Evolutionary conservation across 1,140 invertebrate genomes (phyloP).

Genomic region (Drosophila eugracilis): DNA sequence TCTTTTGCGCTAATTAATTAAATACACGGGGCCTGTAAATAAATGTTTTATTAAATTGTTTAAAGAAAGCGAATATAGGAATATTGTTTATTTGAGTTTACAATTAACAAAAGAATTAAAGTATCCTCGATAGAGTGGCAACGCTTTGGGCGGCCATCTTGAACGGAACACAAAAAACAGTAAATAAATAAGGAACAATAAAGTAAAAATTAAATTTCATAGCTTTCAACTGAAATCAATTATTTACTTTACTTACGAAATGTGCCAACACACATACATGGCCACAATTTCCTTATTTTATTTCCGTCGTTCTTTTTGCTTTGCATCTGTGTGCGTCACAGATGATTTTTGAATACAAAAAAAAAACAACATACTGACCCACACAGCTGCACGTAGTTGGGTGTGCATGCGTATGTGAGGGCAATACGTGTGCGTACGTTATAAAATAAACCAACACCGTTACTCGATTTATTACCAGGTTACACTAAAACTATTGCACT

Average conservation of each 20-base stretch:
- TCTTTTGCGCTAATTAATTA: conserved; percentile 18
- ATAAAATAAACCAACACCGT: conserved; percentile 59
- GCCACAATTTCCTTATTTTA: conserved; percentile 17
- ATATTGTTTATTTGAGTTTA: conserved; percentile 17
- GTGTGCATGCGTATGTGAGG: conserved; percentile 25
- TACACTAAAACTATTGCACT: conserved; percentile 69
- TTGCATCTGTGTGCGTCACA: conserved; percentile 49
- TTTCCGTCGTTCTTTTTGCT: conserved; percentile 35
- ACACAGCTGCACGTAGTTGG: conserved; percentile 11
- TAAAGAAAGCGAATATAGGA: conserved; percentile 18
- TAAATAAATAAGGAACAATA: conserved; percentile 66
- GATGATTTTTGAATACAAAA: conserved; percentile 4
- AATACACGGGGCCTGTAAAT: conserved; percentile 21
- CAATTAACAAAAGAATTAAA: conserved; percentile 40
- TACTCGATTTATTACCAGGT: conserved; percentile 43
- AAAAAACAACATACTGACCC: conserved; percentile 14
- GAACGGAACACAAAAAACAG: conserved; percentile 52
- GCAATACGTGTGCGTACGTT: conserved; percentile 15
- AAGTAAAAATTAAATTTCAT: conserved; percentile 77
- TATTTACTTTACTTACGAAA: conserved; percentile 76
- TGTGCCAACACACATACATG: neutral
- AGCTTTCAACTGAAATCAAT: conserved; percentile 63
- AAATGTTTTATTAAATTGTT: conserved; percentile 11
- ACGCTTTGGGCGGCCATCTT: conserved; percentile 53
- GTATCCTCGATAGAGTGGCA: conserved; percentile 38